These are phyloP conservation scores for Lithophane semibrunnea DNA, from an alignment of 2,888 invertebrate species.

Conservation along the genomic window DNA sequence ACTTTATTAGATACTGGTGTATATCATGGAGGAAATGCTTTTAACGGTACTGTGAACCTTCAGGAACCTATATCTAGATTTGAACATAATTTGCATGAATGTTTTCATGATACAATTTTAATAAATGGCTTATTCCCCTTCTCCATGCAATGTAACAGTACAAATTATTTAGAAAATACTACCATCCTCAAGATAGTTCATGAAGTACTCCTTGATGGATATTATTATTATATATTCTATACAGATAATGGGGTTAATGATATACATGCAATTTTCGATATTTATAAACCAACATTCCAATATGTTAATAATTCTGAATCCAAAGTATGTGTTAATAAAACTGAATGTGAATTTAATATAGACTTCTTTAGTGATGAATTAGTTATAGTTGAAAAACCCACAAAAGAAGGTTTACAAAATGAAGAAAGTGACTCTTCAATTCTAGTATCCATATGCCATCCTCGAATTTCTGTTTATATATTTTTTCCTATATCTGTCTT, in stretches of 20 bases:
- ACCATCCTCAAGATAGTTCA: slow-evolving; percentile 92
- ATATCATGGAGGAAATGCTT: slow-evolving; percentile 94
- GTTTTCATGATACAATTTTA: slow-evolving; percentile 94
- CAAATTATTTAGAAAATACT: slow-evolving; percentile 92
- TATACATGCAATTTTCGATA: slow-evolving; percentile 95
- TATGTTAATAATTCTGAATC: slow-evolving; percentile 92
- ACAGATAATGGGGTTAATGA: slow-evolving; percentile 96
- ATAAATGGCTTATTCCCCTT: slow-evolving; percentile 93
- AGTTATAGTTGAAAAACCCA: slow-evolving; percentile 96
- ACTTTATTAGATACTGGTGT: slow-evolving; percentile 93
- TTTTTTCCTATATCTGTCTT: slow-evolving; percentile 95
- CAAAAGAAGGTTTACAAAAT: slow-evolving; percentile 94
- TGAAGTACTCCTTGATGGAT: slow-evolving; percentile 94
- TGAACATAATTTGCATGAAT: slow-evolving; percentile 93
- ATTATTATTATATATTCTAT: slow-evolving; percentile 97
- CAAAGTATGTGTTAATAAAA: slow-evolving; percentile 94
- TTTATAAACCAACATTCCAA: slow-evolving; percentile 95
- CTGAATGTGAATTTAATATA: slow-evolving; percentile 94
- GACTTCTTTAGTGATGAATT: slow-evolving; percentile 93
- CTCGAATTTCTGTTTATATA: slow-evolving; percentile 94
- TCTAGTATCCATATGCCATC: slow-evolving; percentile 94
- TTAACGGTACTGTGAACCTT: slow-evolving; percentile 88
- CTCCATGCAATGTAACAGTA: slow-evolving; percentile 92
- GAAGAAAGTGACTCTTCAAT: slow-evolving; percentile 93
- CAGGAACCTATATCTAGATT: slow-evolving; percentile 95